phyloP scores from a whole-genome alignment of 1,140 invertebrate species.

The Bathynomus jamesi region DNA sequence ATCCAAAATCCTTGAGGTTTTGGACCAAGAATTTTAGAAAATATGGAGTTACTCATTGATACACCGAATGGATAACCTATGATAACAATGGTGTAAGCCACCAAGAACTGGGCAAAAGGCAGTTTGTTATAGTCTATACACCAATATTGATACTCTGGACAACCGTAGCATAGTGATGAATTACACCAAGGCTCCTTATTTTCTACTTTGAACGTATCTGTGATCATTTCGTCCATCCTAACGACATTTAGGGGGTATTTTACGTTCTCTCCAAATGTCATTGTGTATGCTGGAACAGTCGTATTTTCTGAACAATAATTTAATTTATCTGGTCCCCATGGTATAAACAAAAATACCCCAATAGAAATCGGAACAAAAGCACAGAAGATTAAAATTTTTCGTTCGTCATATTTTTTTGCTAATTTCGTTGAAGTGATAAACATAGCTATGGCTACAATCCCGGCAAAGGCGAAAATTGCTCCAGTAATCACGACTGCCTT shows the following conservation, averaged over 20 bases:
- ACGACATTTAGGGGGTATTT: no score
- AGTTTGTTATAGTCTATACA: slow-evolving; percentile 3
- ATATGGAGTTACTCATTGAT: slow-evolving; percentile 4
- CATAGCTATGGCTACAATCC: slow-evolving; percentile 7
- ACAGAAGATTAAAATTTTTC: slow-evolving; percentile 10
- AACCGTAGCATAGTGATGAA: slow-evolving; percentile 1
- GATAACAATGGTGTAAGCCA: slow-evolving; percentile 15
- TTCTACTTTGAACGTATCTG: neutral
- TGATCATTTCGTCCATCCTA: neutral
- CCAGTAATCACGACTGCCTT: slow-evolving; percentile 9
- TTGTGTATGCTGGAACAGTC: neutral
- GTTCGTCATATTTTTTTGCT: slow-evolving; percentile 20
- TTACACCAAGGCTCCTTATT: neutral
- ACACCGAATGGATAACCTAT: slow-evolving; percentile 11
- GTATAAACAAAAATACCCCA: slow-evolving; percentile 13
- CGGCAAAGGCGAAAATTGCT: slow-evolving; percentile 3
- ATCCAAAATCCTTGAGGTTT: slow-evolving; percentile 31
- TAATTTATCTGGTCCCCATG: neutral
- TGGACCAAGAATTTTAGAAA: slow-evolving; percentile 26
- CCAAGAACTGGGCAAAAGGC: slow-evolving; percentile 16
- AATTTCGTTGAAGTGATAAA: slow-evolving; percentile 6
- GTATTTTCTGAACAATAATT: neutral
- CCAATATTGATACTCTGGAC: slow-evolving; percentile 18
- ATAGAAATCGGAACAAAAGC: slow-evolving; percentile 12
- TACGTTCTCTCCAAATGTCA: neutral